These are phyloP conservation scores for Galbula dea DNA, from an alignment of 2,113 vertebrate genomes.

Conservation along the genomic window DNA sequence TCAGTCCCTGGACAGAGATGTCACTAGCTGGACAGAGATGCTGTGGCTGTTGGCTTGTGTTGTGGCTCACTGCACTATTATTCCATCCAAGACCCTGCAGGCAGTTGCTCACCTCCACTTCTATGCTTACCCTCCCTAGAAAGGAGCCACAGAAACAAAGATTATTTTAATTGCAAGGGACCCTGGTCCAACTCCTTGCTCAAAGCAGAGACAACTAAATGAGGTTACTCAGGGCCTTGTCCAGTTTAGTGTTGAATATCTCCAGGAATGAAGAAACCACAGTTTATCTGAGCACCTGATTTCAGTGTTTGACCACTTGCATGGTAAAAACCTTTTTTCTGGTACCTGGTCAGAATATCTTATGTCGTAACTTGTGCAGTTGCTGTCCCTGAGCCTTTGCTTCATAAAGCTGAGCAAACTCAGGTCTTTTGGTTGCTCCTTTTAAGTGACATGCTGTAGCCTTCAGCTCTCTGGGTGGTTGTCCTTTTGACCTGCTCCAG, in stretches of 20 bases:
- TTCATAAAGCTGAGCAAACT: background rate
- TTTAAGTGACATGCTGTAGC: background rate
- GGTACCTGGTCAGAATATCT: background rate
- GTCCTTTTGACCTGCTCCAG: background rate
- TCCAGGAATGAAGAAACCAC: background rate
- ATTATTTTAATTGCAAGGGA: background rate
- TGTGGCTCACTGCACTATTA: background rate
- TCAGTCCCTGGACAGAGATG: too few species aligned
- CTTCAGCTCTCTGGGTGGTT: background rate
- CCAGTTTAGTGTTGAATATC: background rate
- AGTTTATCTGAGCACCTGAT: background rate
- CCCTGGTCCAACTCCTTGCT: background rate
- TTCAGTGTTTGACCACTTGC: background rate
- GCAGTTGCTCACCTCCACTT: background rate
- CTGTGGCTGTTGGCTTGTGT: background rate
- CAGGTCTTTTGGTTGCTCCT: background rate
- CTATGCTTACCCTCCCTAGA: background rate
- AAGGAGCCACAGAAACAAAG: background rate
- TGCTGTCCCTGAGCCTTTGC: background rate
- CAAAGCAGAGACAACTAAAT: background rate
- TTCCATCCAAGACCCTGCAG: background rate
- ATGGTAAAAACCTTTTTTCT: background rate
- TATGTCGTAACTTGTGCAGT: background rate
- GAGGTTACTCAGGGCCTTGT: background rate
- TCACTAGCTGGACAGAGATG: background rate